Evolutionary conservation across 2,888 invertebrate genomes (phyloP).

Genomic region (Erpobdella octoculata): DNA sequence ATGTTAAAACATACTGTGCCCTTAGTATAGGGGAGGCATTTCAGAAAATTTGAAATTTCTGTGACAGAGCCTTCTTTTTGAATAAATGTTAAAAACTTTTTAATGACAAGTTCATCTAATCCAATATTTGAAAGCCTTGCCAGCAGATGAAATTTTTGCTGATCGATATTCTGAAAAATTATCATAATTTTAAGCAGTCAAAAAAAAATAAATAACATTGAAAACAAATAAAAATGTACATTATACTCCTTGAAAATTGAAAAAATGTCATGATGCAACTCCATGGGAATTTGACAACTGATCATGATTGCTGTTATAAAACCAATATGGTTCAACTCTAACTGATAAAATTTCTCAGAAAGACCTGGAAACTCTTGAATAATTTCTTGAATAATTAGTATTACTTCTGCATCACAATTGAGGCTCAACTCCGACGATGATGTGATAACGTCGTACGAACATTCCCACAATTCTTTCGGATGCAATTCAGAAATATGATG

Average conservation of each 20-base stretch:
- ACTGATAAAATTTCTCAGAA: constrained; percentile 44
- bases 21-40: constrained; percentile 63
- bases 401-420: constrained; percentile 75
- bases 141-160: constrained; percentile 65
- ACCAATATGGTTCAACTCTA: constrained; percentile 47
- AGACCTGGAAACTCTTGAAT: constrained; percentile 63
- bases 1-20: constrained; percentile 45
- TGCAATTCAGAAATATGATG: constrained; percentile 66
- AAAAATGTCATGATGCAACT: constrained; percentile 47
- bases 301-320: constrained; percentile 63
- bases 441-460: constrained; percentile 84
- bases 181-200: background rate
- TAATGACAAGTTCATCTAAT: constrained; percentile 63
- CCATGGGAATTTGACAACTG: constrained; percentile 70
- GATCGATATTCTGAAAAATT: constrained; percentile 57
- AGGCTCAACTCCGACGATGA: constrained; percentile 58
- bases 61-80: constrained; percentile 62
- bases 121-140: constrained; percentile 63
- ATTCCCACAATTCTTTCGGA: constrained; percentile 79
- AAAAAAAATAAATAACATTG: background rate
- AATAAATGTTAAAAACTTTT: constrained; percentile 62
- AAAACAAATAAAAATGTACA: constrained; percentile 25
- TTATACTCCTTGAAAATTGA: constrained; percentile 43
- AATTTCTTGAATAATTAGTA: constrained; percentile 65
- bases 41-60: constrained; percentile 61